Evolutionary conservation across 1,140 invertebrate species (phyloP).

Genomic region (Onthophagus taurus): DNA sequence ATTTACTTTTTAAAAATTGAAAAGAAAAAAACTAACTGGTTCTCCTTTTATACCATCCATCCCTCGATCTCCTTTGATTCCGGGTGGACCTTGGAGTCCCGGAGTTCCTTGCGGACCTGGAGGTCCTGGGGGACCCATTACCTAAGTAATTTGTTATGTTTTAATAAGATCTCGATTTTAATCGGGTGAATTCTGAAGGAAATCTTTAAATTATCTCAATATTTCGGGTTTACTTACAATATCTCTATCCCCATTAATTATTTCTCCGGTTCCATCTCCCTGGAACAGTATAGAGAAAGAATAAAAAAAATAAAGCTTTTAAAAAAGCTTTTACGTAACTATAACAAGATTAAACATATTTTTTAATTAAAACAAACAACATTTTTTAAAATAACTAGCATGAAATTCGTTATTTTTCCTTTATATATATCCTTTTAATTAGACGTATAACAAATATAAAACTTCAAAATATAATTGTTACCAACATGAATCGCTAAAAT

Average conservation of each 20-base stretch:
- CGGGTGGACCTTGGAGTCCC: slow-evolving; percentile 71
- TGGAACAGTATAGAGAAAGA: slow-evolving; percentile 48
- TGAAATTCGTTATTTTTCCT: too few relatives aligned
- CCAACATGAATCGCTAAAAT: too few relatives aligned
- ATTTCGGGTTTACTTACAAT: slow-evolving; percentile 41
- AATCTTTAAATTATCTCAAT: too few relatives aligned
- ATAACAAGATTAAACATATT: too few relatives aligned
- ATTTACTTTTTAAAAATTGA: slow-evolving; percentile 6
- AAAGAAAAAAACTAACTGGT: slow-evolving; percentile 51
- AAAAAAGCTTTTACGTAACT: background rate
- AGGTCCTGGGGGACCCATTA: slow-evolving; percentile 74
- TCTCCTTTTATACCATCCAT: slow-evolving; percentile 83
- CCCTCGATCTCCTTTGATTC: slow-evolving; percentile 81
- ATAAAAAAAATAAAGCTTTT: slow-evolving; percentile 25
- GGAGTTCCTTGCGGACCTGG: slow-evolving; percentile 65
- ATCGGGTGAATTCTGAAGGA: too few relatives aligned
- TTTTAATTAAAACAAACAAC: too few relatives aligned
- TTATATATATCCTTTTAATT: too few relatives aligned
- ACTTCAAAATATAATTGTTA: too few relatives aligned
- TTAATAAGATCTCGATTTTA: too few relatives aligned
- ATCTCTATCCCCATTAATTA: slow-evolving; percentile 57
- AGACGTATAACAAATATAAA: too few relatives aligned
- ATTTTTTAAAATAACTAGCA: too few relatives aligned
- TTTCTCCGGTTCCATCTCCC: slow-evolving; percentile 68
- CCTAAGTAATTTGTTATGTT: slow-evolving; percentile 29